Base-by-base conservation (phyloP, 2,888 invertebrate species). In the Drosophila mettleri region DNA sequence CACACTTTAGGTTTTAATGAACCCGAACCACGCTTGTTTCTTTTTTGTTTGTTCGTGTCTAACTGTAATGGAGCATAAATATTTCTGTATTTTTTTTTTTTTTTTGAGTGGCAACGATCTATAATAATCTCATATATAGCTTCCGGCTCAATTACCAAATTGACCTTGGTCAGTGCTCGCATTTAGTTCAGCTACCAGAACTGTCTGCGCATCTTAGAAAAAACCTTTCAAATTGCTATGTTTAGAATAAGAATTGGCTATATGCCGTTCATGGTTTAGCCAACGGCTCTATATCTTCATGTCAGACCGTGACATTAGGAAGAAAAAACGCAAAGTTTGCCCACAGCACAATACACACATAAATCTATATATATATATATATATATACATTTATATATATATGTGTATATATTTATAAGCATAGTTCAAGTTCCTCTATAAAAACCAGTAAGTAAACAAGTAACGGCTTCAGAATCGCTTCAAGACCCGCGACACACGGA, bases 381-480 rank as follows among this genome's bases (percentile, higher is more conserved):
- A n/a, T 4, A n/a, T 27, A 45, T 24, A 24, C 10, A 2, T 16
- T 2, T 45, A 2, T 45, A 5, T 45, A 27, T 27, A 16, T n/a
- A n/a, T n/a, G 1, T 29, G 8, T 16, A 2, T 16, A 5, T 45
- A 2, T 45, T 2, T 45, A 27, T 27, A 16, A 27, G 45, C 20
- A 63, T 20, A 55, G 46, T 63, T 68, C 84, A 72, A 80, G 87
- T 84, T 82, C 75, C 66, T 65, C 87, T 87, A 88, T 84, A 86
- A 86, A 85, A 88, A 88, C 88, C 86, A 74, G 86, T 70, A 88
- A 80, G 76, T 70, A 80, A 83, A 86, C 78, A 78, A 88, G 73
- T 75, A 78, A 69, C 86, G 74, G 76, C 80, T 78, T 83, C 86
- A 84, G 78, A 84, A 86, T 78, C 64, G 64, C 70, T 76, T 78